Conservation (phyloP, 2,113 vertebrate species). For the Pongo abelii region DNA sequence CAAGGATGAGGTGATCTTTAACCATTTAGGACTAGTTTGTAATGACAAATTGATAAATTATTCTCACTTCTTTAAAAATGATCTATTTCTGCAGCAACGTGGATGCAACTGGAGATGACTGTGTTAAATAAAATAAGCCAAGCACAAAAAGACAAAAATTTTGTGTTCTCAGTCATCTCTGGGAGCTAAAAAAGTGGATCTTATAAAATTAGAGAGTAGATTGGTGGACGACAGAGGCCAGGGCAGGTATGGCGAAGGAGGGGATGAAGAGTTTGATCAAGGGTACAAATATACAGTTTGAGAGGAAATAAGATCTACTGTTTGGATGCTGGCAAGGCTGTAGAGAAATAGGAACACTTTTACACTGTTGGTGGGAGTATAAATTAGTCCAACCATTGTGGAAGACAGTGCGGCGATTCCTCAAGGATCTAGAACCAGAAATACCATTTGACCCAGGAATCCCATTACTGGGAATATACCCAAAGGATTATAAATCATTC, state of each 20-base stretch:
- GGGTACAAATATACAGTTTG: not conserved
- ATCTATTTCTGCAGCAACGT: not conserved
- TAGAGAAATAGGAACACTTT: too few species aligned
- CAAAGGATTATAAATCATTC: too few species aligned
- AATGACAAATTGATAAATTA: not conserved
- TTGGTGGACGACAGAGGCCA: not conserved
- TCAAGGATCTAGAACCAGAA: too few species aligned
- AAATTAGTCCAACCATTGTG: too few species aligned
- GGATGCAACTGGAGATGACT: not conserved
- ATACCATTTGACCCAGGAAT: too few species aligned
- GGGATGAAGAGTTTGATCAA: not conserved
- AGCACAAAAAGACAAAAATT: not conserved
- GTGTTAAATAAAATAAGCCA: not conserved
- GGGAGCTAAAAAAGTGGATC: not conserved
- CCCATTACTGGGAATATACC: too few species aligned
- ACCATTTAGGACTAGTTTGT: not conserved
- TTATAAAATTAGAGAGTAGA: not conserved
- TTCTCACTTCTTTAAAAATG: not conserved
- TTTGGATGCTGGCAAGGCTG: too few species aligned
- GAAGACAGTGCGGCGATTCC: too few species aligned
- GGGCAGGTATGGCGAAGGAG: not conserved
- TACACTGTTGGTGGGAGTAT: too few species aligned
- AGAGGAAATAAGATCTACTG: not conserved
- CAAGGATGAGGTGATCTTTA: not conserved
- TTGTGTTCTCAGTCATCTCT: not conserved